Evolutionary conservation across 2,888 invertebrate genomes (phyloP).

Genomic region (Caenorhabditis imperialis): DNA sequence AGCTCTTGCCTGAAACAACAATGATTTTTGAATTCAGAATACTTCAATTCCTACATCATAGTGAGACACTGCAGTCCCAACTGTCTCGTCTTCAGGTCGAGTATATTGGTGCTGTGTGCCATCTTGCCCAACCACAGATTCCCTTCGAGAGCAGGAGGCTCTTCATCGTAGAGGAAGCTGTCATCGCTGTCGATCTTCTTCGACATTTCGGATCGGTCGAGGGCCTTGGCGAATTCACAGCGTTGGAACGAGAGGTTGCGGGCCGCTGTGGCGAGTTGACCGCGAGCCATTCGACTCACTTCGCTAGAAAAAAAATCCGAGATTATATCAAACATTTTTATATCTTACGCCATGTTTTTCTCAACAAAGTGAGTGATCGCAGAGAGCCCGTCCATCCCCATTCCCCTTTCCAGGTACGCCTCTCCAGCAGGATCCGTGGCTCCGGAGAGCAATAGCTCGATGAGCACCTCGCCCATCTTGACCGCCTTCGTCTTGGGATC

Average conservation of each 20-base stretch:
- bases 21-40: background rate
- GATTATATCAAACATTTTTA: too few species aligned
- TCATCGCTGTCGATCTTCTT: constrained; percentile 5
- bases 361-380: constrained; percentile 18
- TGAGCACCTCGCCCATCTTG: constrained; percentile 47
- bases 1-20: constrained; percentile 43
- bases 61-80: constrained; percentile 10
- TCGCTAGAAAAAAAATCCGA: constrained; percentile 20
- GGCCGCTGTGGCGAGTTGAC: constrained; percentile 25
- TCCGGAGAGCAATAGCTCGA: constrained; percentile 47
- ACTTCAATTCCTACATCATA: constrained; percentile 37
- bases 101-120: constrained; percentile 4
- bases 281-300: constrained; percentile 34
- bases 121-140: constrained; percentile 11
- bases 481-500: constrained; percentile 30
- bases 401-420: constrained; percentile 40
- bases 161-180: constrained; percentile 10
- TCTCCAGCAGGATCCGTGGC: constrained; percentile 43
- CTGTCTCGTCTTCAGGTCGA: constrained; percentile 23
- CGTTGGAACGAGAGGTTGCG: constrained; percentile 50
- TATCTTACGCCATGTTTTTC: constrained; percentile 48
- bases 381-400: constrained; percentile 38
- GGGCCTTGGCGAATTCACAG: constrained; percentile 19
- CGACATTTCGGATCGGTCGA: constrained; percentile 1
- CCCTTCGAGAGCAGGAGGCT: background rate